Evolutionary conservation across 1,140 invertebrate genomes (phyloP).

Genomic region (Mamestra configurata): DNA sequence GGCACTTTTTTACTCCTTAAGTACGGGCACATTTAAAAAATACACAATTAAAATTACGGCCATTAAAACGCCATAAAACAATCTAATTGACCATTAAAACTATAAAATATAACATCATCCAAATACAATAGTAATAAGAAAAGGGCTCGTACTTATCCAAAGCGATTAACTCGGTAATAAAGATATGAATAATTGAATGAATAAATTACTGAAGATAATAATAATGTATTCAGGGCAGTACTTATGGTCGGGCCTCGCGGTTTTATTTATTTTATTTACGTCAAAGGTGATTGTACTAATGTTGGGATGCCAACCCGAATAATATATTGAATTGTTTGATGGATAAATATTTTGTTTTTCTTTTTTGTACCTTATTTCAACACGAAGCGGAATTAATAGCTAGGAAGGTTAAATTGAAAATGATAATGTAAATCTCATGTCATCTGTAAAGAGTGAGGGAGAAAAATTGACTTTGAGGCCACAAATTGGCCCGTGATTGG

Average conservation of each 20-base stretch:
- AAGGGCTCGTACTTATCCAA: neutral
- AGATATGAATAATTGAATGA: slow-evolving; percentile 22
- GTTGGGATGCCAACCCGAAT: neutral
- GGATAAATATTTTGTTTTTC: neutral
- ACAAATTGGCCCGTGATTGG: too few relatives aligned
- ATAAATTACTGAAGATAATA: slow-evolving; percentile 14
- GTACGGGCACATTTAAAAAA: neutral
- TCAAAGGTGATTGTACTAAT: slow-evolving; percentile 9
- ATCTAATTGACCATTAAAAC: too few relatives aligned
- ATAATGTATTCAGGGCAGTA: neutral
- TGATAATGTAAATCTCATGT: too few relatives aligned
- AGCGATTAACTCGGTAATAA: neutral
- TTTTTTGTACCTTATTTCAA: too few relatives aligned
- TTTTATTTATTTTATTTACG: slow-evolving; percentile 5
- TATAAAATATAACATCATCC: neutral
- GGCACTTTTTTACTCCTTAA: too few relatives aligned
- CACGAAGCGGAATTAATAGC: too few relatives aligned
- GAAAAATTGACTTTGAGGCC: too few relatives aligned
- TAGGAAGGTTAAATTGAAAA: too few relatives aligned
- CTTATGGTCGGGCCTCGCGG: neutral
- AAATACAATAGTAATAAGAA: too few relatives aligned
- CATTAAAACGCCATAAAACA: neutral
- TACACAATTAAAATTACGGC: neutral
- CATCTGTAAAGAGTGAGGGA: too few relatives aligned
- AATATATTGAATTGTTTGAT: neutral